Evolutionary conservation across 2,888 invertebrate species (phyloP).

Genomic region (Julus scandinavius): DNA sequence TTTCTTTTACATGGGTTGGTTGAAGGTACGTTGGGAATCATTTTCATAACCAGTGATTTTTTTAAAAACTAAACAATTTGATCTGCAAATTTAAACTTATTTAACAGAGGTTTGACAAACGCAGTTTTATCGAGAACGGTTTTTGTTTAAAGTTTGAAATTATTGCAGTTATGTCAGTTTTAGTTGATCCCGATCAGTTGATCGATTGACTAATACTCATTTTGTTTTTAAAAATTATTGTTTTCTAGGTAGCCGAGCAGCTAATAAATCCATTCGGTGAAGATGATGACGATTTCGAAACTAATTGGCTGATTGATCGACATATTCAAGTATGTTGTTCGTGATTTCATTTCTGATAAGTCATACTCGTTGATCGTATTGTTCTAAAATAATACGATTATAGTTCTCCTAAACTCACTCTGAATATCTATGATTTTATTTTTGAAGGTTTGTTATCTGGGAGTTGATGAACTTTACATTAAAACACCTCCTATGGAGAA

Average conservation of each 20-base stretch:
- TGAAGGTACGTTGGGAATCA: slow-evolving; percentile 70
- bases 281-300: slow-evolving; percentile 93
- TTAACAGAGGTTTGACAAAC: too few species aligned
- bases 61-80: too few species aligned
- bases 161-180: neutral
- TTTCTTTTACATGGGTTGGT: slow-evolving; percentile 93
- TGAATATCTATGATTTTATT: neutral
- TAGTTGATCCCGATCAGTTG: neutral
- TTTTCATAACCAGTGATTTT: neutral
- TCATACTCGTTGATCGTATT: neutral
- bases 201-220: neutral
- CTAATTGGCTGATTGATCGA: slow-evolving; percentile 93
- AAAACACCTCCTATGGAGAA: slow-evolving; percentile 57
- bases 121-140: too few species aligned
- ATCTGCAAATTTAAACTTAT: too few species aligned
- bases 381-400: neutral
- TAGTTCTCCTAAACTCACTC: neutral
- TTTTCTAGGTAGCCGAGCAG: slow-evolving; percentile 80
- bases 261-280: slow-evolving; percentile 92
- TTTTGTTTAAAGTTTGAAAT: too few species aligned
- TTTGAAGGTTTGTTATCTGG: slow-evolving; percentile 57
- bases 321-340: slow-evolving; percentile 80
- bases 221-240: neutral
- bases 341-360: neutral
- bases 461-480: slow-evolving; percentile 58